These are phyloP conservation scores for Spodoptera frugiperda DNA, from an alignment of 1,140 invertebrate species.

Conservation along the genomic window DNA sequence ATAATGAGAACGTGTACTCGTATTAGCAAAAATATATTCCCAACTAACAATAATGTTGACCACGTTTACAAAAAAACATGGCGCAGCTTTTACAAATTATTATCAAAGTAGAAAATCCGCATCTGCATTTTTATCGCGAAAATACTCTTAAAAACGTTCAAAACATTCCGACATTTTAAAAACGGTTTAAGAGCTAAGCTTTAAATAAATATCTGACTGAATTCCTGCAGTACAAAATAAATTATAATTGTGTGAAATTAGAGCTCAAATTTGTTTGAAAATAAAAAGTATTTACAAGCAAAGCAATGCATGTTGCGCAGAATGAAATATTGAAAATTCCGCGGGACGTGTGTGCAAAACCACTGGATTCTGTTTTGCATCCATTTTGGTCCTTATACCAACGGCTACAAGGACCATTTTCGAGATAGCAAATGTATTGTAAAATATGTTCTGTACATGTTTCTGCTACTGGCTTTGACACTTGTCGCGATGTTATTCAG, in stretches of 20 bases:
- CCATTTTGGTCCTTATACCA: slow-evolving; percentile 29
- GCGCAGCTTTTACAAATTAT: slow-evolving; percentile 24
- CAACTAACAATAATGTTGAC: too few relatives aligned
- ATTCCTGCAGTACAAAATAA: slow-evolving; percentile 5
- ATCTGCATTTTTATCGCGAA: slow-evolving; percentile 35
- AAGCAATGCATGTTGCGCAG: slow-evolving; percentile 59
- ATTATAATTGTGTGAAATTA: slow-evolving; percentile 35
- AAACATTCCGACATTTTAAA: slow-evolving; percentile 33
- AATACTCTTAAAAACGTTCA: slow-evolving; percentile 35
- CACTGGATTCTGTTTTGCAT: slow-evolving; percentile 24
- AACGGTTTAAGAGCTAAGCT: slow-evolving; percentile 40
- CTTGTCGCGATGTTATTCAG: slow-evolving; percentile 54
- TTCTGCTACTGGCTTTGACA: slow-evolving; percentile 52
- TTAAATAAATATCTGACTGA: slow-evolving; percentile 27
- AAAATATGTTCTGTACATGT: slow-evolving; percentile 41
- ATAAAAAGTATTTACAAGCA: slow-evolving; percentile 49
- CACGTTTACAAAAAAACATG: slow-evolving; percentile 19
- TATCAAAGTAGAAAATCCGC: slow-evolving; percentile 38
- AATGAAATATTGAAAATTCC: slow-evolving; percentile 65
- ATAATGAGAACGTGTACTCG: too few relatives aligned
- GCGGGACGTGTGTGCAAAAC: slow-evolving; percentile 50
- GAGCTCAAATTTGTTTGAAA: slow-evolving; percentile 22
- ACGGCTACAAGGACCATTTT: slow-evolving; percentile 37
- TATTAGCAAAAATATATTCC: too few relatives aligned
- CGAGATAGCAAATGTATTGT: background rate